phyloP scores from a whole-genome alignment of 2,888 invertebrate species.

The Gasteruption jaculator region DNA sequence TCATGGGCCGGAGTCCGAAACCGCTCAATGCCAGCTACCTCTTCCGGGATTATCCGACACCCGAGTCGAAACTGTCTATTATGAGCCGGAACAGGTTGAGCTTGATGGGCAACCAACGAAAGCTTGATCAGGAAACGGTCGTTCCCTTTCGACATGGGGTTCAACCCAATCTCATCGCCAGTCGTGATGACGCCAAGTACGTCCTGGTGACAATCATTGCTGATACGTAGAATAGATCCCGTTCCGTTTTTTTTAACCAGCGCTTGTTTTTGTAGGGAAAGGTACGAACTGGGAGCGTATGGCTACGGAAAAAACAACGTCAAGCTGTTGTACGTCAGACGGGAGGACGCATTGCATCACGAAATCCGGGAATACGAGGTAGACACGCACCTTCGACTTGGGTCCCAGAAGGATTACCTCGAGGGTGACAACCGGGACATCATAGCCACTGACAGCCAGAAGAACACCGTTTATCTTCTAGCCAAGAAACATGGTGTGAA shows the following conservation, averaged over 20 bases:
- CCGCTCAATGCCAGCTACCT: no score
- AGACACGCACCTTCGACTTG: constrained; percentile 66
- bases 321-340: constrained; percentile 67
- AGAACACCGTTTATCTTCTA: constrained; percentile 75
- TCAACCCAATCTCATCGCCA: constrained; percentile 30
- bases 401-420: constrained; percentile 68
- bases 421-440: constrained; percentile 74
- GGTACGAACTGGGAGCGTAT: constrained; percentile 62
- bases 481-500: constrained; percentile 75
- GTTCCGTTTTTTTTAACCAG: no score
- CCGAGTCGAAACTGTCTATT: background rate
- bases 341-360: constrained; percentile 62
- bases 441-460: constrained; percentile 78
- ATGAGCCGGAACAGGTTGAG: constrained; percentile 2
- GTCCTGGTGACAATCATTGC: no score
- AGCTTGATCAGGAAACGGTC: background rate
- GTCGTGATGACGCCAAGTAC: constrained; percentile 27
- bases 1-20: constrained; percentile 21
- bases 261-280: constrained; percentile 29
- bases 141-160: constrained; percentile 16
- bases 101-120: background rate
- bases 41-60: no score
- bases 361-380: constrained; percentile 73
- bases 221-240: background rate
- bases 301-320: constrained; percentile 74